Evolutionary conservation across 2,888 invertebrate species (phyloP).

Genomic region (Eledona agricola): DNA sequence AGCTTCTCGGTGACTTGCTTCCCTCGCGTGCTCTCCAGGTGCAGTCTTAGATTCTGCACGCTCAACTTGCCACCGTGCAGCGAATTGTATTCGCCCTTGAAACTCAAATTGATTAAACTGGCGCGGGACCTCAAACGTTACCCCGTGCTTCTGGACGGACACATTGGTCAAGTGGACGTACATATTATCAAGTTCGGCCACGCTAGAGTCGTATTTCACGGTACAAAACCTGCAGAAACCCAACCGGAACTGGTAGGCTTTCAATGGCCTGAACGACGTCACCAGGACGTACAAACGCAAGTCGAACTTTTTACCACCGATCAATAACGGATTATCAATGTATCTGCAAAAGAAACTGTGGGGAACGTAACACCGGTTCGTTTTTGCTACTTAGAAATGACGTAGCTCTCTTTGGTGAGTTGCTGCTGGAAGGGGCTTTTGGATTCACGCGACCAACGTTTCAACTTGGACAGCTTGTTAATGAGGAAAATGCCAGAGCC

Average conservation of each 20-base stretch:
- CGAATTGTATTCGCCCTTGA: conserved; percentile 88
- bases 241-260: conserved; percentile 90
- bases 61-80: conserved; percentile 96
- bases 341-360: conserved; percentile 65
- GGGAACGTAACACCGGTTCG: neutral
- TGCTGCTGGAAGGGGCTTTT: conserved; percentile 87
- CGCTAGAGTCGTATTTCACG: conserved; percentile 91
- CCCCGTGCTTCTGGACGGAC: conserved; percentile 97
- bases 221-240: conserved; percentile 97
- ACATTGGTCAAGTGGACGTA: conserved; percentile 97
- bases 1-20: conserved; percentile 87
- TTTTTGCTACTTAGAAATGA: conserved; percentile 80
- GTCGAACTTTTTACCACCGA: conserved; percentile 97
- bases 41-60: conserved; percentile 87
- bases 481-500: conserved; percentile 96
- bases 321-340: conserved; percentile 92
- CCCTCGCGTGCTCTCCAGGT: conserved; percentile 90
- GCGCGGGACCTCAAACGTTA: too few species aligned
- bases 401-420: conserved; percentile 88
- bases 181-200: conserved; percentile 88
- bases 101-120: conserved; percentile 10
- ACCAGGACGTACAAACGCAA: conserved; percentile 91
- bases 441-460: conserved; percentile 88
- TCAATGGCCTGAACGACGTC: conserved; percentile 91
- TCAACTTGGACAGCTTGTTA: conserved; percentile 92